Evolutionary conservation across 2,888 invertebrate species (phyloP), one percentile per base, ranked within the genome.

Genomic region (Alviniconcha strummeri): DNA sequence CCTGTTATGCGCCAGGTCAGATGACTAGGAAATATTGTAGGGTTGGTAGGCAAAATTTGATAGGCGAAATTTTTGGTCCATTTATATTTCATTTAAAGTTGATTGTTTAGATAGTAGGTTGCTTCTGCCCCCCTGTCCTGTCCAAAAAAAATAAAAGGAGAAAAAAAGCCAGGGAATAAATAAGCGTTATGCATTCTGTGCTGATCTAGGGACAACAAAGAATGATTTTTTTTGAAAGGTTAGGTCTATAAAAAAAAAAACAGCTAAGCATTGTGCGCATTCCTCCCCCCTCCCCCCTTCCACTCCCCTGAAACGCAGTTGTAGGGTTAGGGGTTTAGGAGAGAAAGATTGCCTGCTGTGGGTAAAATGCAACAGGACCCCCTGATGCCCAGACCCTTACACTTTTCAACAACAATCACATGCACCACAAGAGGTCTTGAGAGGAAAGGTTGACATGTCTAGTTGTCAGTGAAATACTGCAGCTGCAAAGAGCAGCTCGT

Each of bases 391-490:
- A 82, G 82, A 82, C 82, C 82, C 82, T 82, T 75, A 82, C 60
- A 76, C 77, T 82, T 82, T 76, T 82, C 82, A 82, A 82, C 82
- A 82, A 82, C 82, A 82, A 76, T 75, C 77, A 82, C 82, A 82
- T 82, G 82, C 82, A 82, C 82, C 82, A 82, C 82, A 82, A 69
- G 76, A 82, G 82, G 82, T 82, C 82, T 82, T 82, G 82, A 82
- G 82, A 82, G 82, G 82, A 82, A 82, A 82, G 82, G 82, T 82
- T 82, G 82, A 82, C 82, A 76, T 82, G 60, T 82, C 76, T 82
- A 82, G 82, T 77, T 75, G 60, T 75, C 36, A 78, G 19, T 78
- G 64, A 78, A 57, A 64, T 57, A 64, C 78, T 77, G 4, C 77
- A 17, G 78, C 78, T 78, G 78, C 78, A 78, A 78, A 78, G 57